These are phyloP conservation scores for Cranoglanis bouderius DNA, from an alignment of 2,113 vertebrate species.

Conservation along the genomic window DNA sequence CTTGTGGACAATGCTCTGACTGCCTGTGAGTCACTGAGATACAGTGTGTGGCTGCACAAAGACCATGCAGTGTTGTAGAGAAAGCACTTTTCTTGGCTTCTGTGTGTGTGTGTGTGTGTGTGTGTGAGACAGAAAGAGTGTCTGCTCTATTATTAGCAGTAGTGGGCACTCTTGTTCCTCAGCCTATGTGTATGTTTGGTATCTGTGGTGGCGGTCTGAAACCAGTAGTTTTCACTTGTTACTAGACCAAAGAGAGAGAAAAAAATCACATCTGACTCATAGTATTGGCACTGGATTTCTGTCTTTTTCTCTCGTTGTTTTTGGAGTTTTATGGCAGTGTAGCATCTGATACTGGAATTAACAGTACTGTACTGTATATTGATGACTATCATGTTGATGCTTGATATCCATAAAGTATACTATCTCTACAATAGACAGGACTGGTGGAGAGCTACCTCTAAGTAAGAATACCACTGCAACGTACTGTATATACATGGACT, in stretches of 20 bases:
- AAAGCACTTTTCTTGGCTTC: slow-evolving; percentile 16
- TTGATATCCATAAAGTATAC: neutral
- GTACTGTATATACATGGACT: neutral
- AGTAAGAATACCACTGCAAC: neutral
- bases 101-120: slow-evolving; percentile 7
- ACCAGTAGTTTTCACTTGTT: slow-evolving; percentile 62
- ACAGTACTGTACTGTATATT: neutral
- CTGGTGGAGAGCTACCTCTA: neutral
- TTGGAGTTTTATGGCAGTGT: neutral
- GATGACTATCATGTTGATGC: neutral
- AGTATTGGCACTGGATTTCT: slow-evolving; percentile 40
- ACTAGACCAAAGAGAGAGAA: slow-evolving; percentile 61
- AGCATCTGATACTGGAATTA: neutral
- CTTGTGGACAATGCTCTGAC: neutral
- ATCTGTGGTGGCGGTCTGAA: slow-evolving; percentile 63
- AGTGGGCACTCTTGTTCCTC: slow-evolving; percentile 51
- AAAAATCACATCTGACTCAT: slow-evolving; percentile 56
- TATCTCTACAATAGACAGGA: neutral
- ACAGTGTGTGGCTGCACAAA: neutral
- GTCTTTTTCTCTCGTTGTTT: neutral
- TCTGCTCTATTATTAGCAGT: slow-evolving; percentile 60
- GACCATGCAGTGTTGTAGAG: neutral
- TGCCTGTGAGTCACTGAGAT: neutral
- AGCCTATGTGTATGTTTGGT: slow-evolving; percentile 58
- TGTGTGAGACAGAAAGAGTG: slow-evolving; percentile 30